Percentiles rank a stretch among this genome's conserved stretches.
Conservation (phyloP, 2,797 vertebrate species). For the Anniella stebbinsi region DNA sequence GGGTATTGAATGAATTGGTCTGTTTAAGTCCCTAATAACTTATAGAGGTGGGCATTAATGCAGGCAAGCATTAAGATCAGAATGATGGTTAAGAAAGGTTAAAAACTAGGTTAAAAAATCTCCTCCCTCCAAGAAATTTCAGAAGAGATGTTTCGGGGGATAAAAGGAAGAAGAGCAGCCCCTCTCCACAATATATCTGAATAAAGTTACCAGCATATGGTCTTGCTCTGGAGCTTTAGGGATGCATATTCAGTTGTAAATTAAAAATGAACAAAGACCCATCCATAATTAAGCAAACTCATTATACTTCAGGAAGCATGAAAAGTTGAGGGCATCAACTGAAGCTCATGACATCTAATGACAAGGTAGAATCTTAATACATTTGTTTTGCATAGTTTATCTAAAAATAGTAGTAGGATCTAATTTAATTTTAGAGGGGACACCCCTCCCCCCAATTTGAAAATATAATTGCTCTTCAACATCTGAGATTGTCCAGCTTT, state of each 20-base stretch:
- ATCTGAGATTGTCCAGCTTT: not conserved
- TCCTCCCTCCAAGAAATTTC: not conserved
- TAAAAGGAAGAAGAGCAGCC: too few species aligned
- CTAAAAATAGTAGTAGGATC: too few species aligned
- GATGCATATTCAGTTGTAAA: not conserved
- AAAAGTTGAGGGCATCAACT: too few species aligned
- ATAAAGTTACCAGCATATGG: not conserved
- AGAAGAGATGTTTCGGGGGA: not conserved
- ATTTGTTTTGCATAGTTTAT: constrained; percentile 9
- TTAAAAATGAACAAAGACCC: not conserved
- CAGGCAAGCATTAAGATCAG: not conserved
- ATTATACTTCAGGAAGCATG: too few species aligned
- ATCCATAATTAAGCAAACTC: not conserved
- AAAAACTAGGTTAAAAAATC: not conserved
- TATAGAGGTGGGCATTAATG: not conserved
- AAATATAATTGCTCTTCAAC: not conserved
- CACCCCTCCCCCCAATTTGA: not conserved
- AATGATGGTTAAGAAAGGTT: not conserved
- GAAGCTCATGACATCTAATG: too few species aligned
- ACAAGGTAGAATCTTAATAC: not conserved
- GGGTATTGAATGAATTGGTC: not conserved
- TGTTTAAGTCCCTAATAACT: not conserved
- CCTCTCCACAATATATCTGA: not conserved
- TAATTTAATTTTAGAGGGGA: not conserved
- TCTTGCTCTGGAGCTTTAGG: not conserved